Percentiles rank a stretch among this genome's conserved stretches.
phyloP scores from a whole-genome alignment of 2,113 vertebrate species.

The Podarcis cretensis region DNA sequence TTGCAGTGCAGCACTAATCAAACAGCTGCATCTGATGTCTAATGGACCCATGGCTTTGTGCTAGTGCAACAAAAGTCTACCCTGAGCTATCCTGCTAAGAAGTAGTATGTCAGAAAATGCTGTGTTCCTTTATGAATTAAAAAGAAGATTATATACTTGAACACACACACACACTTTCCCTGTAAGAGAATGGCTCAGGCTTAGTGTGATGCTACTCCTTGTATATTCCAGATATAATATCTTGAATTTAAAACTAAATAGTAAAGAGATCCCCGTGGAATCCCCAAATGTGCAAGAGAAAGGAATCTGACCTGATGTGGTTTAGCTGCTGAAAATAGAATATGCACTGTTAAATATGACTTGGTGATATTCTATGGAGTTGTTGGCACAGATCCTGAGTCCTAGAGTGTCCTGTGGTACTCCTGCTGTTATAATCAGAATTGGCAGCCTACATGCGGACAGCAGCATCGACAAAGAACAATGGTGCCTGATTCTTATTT shows the following conservation, averaged over 20 bases:
- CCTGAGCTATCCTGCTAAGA: not conserved
- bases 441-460: constrained; percentile 62
- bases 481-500: constrained; percentile 73
- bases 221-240: not conserved
- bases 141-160: not conserved
- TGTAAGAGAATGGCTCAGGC: not conserved
- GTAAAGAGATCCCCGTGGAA: not conserved
- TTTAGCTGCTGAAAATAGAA: constrained; percentile 35
- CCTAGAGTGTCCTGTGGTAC: constrained; percentile 46
- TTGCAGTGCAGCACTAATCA: not conserved
- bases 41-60: not conserved
- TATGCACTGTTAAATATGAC: not conserved
- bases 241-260: not conserved
- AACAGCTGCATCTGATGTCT: not conserved
- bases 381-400: constrained; percentile 52
- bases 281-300: not conserved
- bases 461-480: constrained; percentile 67
- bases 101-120: not conserved
- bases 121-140: not conserved
- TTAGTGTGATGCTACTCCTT: not conserved
- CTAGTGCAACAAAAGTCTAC: not conserved
- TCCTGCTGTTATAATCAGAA: constrained; percentile 68
- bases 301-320: not conserved
- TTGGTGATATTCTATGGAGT: not conserved
- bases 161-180: not conserved